Conservation (phyloP, 1,140 invertebrate species). For the Orius insidiosus region DNA sequence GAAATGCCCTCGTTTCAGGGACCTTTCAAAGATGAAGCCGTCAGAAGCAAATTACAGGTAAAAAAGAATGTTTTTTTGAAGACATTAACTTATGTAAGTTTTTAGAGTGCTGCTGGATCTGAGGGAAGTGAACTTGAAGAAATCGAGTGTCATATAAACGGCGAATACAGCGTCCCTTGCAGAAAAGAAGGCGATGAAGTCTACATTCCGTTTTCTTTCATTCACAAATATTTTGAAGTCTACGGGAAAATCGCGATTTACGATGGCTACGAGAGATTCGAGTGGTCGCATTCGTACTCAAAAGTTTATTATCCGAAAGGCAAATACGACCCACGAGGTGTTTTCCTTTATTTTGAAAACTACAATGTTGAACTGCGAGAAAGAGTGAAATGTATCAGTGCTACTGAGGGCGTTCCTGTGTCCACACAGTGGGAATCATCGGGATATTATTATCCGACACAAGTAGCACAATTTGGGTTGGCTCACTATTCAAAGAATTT, state of each 20-base stretch:
- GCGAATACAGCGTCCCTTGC: constrained; percentile 68
- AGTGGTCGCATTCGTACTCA: constrained; percentile 88
- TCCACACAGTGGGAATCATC: constrained; percentile 87
- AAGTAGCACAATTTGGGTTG: constrained; percentile 94
- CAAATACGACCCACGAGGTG: constrained; percentile 71
- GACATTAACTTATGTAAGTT: no score
- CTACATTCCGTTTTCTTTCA: constrained; percentile 80
- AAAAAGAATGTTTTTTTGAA: no score
- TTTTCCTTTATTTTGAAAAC: constrained; percentile 92
- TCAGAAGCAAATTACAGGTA: constrained; percentile 22
- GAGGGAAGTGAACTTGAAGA: constrained; percentile 36
- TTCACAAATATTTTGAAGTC: constrained; percentile 85
- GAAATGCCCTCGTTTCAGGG: constrained; percentile 13
- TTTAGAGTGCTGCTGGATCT: constrained; percentile 4
- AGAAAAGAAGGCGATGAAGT: constrained; percentile 69
- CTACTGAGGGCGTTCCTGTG: constrained; percentile 76
- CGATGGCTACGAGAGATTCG: constrained; percentile 58
- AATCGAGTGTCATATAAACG: constrained; percentile 81
- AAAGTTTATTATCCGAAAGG: constrained; percentile 76
- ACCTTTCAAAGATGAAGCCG: constrained; percentile 18
- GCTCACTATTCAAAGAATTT: constrained; percentile 93
- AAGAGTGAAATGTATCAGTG: constrained; percentile 88
- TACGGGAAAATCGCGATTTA: constrained; percentile 55
- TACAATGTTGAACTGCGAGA: constrained; percentile 93
- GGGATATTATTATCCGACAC: constrained; percentile 94